Base-by-base conservation (phyloP, 2,113 vertebrate species). In the Nasalis larvatus region DNA sequence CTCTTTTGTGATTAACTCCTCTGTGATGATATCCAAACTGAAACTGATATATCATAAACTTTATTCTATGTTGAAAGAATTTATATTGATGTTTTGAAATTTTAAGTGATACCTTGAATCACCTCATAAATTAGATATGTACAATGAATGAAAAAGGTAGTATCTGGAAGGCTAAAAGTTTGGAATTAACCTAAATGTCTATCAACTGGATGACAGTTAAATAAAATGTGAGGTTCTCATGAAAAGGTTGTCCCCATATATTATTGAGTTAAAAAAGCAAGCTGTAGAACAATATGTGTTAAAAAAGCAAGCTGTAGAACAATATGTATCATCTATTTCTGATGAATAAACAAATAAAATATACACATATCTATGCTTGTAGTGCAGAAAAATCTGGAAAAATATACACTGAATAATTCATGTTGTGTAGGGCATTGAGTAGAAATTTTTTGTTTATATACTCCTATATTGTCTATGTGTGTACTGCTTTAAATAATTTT, bases 341-440 rank as follows among this genome's bases (percentile, higher is more conserved):
- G 18, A n/a, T 60, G 80, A 85, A 68, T n/a, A 58, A 77, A 82
- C 49, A 42, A 42, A 83, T 78, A 60, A 42, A 58, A 23, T 21
- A 85, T 32, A 89, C 10, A 81, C 1, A 54, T 40, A 32, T 86
- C 25, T 88, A 23, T 66, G 58, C 13, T 54, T 77, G 3, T 32
- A 60, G 13, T 56, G 21, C 42, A 91, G 91, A 63, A 91, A 94
- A 91, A 95, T 80, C 56, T 77, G 54, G 66, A 86, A 74, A 95
- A 92, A 47, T 37, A 35, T 13, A 78, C 30, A 35, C 4, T 45
- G 23, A 87, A 35, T 66, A 74, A 63, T 13, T 86, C 30, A 16
- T 68, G 60, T 58, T 40, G 49, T 47, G 1, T 42, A 80, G 14
- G 35, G 32, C n/a, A 54, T 4, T 2, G 11, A 37, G 25, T 74